Conservation (phyloP, 1,140 invertebrate species). For the Diorhabda sublineata region DNA sequence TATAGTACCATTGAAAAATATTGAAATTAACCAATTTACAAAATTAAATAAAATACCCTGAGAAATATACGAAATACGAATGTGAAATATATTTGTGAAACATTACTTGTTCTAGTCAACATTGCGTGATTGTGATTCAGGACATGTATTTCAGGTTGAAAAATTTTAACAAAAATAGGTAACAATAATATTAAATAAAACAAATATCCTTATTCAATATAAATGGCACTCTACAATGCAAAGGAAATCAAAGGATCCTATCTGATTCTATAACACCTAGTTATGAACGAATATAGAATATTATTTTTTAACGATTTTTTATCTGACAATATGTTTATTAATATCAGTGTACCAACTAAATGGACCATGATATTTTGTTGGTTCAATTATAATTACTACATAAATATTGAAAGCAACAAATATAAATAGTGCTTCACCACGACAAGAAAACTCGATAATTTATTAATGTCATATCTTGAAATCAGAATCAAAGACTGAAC, state of each 20-base stretch:
- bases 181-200: constrained; percentile 25
- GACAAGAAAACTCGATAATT: too few species aligned
- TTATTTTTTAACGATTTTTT: too few species aligned
- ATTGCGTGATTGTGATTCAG: constrained; percentile 7
- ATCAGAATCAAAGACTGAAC: too few species aligned
- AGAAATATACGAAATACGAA: constrained; percentile 16
- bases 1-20: constrained; percentile 14
- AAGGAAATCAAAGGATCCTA: constrained; percentile 12
- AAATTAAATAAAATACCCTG: constrained; percentile 19
- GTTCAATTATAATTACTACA: too few species aligned
- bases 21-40: constrained; percentile 14
- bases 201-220: constrained; percentile 22
- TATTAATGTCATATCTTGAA: too few species aligned
- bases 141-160: constrained; percentile 34
- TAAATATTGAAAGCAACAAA: too few species aligned
- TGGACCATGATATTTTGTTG: too few species aligned
- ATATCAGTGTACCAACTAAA: too few species aligned
- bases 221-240: constrained; percentile 28
- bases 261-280: too few species aligned
- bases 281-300: too few species aligned
- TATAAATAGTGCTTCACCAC: too few species aligned
- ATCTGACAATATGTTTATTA: too few species aligned
- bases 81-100: constrained; percentile 6
- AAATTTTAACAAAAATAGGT: constrained; percentile 27
- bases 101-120: not conserved